Evolutionary conservation across 2,113 vertebrate genomes (phyloP).

Genomic region (Melanerpes aurifrons): DNA sequence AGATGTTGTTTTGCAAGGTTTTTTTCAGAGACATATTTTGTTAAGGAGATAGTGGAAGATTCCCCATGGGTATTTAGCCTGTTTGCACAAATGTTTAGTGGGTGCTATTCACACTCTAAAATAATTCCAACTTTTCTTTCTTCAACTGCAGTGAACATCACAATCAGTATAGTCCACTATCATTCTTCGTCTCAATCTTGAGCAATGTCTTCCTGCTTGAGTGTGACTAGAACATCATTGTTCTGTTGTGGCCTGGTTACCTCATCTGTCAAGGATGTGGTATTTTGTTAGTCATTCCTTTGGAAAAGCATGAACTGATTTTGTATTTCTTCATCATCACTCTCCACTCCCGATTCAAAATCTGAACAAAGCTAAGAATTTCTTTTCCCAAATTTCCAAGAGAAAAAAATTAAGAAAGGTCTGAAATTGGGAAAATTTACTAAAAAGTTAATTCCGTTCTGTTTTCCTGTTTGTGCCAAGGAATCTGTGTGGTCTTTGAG

Average conservation of each 20-base stretch:
- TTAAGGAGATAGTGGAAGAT: not conserved
- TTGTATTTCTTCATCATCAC: not conserved
- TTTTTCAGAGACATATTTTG: not conserved
- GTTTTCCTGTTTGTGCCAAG: not conserved
- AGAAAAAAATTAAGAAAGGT: not conserved
- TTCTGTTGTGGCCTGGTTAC: not conserved
- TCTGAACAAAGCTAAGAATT: not conserved
- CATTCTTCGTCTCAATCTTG: not conserved
- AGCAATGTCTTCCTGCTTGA: not conserved
- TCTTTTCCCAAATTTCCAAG: not conserved
- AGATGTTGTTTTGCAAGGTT: not conserved
- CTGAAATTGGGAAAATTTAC: not conserved
- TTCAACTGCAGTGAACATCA: not conserved
- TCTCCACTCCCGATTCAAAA: not conserved
- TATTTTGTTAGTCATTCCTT: not conserved
- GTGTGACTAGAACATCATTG: not conserved
- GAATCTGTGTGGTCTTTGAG: not conserved
- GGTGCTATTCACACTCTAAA: not conserved
- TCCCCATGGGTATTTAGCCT: fast-evolving
- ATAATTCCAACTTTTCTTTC: not conserved
- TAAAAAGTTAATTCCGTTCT: not conserved
- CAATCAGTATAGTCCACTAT: not conserved
- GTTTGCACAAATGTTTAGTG: not conserved
- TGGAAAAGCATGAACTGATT: not conserved
- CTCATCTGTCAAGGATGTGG: not conserved